Conservation (phyloP, 1,140 invertebrate species). For the Calliopsis andreniformis region DNA sequence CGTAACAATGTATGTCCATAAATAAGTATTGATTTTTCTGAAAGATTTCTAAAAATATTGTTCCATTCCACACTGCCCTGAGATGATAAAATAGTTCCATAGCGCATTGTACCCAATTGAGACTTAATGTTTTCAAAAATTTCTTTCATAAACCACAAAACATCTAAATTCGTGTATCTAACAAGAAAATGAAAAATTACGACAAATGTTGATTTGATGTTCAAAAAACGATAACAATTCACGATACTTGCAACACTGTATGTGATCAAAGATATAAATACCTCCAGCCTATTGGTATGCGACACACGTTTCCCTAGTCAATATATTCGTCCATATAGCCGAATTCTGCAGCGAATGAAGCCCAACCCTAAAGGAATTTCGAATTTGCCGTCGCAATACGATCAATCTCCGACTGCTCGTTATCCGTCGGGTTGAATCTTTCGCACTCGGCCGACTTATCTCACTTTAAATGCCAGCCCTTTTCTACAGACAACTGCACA, state of each 20-base stretch:
- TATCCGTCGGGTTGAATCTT: constrained; percentile 60
- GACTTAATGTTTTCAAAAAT: too few relatives aligned
- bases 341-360: constrained; percentile 49
- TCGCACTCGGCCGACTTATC: constrained; percentile 49
- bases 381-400: constrained; percentile 55
- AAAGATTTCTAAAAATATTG: too few relatives aligned
- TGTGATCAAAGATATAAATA: constrained; percentile 1
- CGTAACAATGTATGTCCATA: too few relatives aligned
- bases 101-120: too few relatives aligned
- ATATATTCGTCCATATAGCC: constrained; percentile 44
- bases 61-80: too few relatives aligned
- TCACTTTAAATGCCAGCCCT: constrained; percentile 49
- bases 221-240: too few relatives aligned
- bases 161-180: too few relatives aligned
- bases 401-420: constrained; percentile 62
- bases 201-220: too few relatives aligned
- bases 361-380: constrained; percentile 48
- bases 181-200: too few relatives aligned
- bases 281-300: neutral
- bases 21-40: too few relatives aligned
- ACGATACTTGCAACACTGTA: neutral
- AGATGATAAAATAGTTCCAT: too few relatives aligned
- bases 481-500: constrained; percentile 9
- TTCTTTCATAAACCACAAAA: too few relatives aligned
- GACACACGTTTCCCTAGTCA: constrained; percentile 3